Evolutionary conservation across 1,140 invertebrate genomes (phyloP).

Genomic region (Aethina tumida): DNA sequence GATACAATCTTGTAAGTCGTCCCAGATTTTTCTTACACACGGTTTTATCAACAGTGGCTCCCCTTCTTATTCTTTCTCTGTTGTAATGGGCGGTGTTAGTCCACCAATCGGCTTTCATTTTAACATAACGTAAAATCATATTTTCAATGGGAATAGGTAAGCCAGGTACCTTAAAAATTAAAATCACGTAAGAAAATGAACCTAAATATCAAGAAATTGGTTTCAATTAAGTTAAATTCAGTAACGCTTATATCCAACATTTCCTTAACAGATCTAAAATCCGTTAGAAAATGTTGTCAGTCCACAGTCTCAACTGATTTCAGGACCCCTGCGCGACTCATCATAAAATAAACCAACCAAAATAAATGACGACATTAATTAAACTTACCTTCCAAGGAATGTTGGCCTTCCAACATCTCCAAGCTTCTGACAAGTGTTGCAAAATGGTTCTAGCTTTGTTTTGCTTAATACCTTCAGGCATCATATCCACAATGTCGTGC

Average conservation of each 20-base stretch:
- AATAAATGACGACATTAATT: constrained; percentile 23
- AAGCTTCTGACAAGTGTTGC: constrained; percentile 98
- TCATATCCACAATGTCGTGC: constrained; percentile 99
- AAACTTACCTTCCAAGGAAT: constrained; percentile 96
- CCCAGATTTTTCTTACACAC: constrained; percentile 99
- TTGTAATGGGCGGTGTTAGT: constrained; percentile 99
- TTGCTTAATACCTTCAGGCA: constrained; percentile 99
- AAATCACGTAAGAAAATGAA: constrained; percentile 6
- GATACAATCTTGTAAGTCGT: constrained; percentile 86
- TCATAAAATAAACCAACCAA: constrained; percentile 34
- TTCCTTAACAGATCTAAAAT: too few relatives aligned
- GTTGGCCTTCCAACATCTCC: constrained; percentile 99
- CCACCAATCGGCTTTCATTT: constrained; percentile 99
- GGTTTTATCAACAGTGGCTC: constrained; percentile 96
- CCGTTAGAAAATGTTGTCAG: too few relatives aligned
- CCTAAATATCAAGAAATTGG: background rate
- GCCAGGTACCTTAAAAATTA: constrained; percentile 67
- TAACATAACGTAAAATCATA: constrained; percentile 99
- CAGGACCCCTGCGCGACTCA: constrained; percentile 61
- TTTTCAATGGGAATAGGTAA: constrained; percentile 98
- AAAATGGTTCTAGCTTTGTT: constrained; percentile 98
- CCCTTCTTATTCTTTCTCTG: constrained; percentile 86
- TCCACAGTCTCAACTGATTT: constrained; percentile 39
- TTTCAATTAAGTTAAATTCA: background rate
- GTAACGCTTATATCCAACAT: constrained; percentile 8